Base-by-base conservation (phyloP, 30 jellyfish, hydroid and myxozoan species). In the Rhopilema esculentum region DNA sequence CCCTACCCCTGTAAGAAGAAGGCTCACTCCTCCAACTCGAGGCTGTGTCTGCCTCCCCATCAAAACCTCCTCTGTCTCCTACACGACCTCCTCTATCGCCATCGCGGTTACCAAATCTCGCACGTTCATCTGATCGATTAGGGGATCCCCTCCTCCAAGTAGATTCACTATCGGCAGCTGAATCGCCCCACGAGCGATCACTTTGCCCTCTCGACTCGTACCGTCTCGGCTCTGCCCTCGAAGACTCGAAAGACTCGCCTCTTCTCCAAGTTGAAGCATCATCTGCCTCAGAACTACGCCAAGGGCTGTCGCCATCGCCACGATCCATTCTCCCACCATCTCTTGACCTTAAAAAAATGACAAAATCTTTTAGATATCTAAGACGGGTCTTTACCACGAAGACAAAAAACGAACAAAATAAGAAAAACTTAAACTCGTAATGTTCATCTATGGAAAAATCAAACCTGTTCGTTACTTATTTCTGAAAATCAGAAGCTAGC, bases 21-120 rank as follows among this genome's bases (percentile, higher is more conserved):
- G 95, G 80, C 20, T 78, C 96, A 70, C 80, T 88, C 40, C 96
- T 68, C 96, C 96, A 88, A 65, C 94, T 77, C n/a, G 84, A 76
- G 49, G 94, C 92, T 25, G 92, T 73, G 49, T 80, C 97, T 66
- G 92, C 76, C 30, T 81, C 92, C 8, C 89, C 40, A 49, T 67
- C 95, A 49, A 51, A 69, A 12, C 95, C 91, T 24, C 92, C 76
- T 33, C 91, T 48, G 26, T 75, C 90, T 18, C 68, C 63, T 24
- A 71, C 86, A n/a, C 52, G 64, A 16, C 86, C 92, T 24, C 91
- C 91, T 62, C 97, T 70, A 20, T 77, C 89, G 53, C 79, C 75
- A 49, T 88, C 92, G 17, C 89, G 75, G 28, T 80, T 53, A 48
- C 91, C 85, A 76, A 26, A 82, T 27, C 77, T 23, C 18, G 86